Percentiles rank a stretch among this genome's conserved stretches.
These are phyloP conservation scores for Dasypogon diadema DNA, from an alignment of 2,888 invertebrate genomes.

Conservation along the genomic window DNA sequence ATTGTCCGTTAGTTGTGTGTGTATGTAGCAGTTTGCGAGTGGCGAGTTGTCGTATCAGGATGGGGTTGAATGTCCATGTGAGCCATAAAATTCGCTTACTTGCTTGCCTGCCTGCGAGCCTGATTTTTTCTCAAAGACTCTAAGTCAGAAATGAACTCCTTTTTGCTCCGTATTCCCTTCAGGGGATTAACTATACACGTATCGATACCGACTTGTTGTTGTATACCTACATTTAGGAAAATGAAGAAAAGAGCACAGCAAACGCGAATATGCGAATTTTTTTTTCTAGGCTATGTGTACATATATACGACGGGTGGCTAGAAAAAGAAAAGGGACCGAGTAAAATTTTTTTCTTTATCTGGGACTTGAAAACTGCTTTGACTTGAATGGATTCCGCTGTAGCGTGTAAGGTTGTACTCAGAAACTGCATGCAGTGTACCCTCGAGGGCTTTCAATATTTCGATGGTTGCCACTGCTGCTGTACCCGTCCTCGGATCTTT, in stretches of 20 bases:
- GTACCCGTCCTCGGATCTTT: slow-evolving; percentile 1
- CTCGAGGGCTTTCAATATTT: slow-evolving; percentile 49
- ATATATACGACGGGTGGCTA: background rate
- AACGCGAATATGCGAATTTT: slow-evolving; percentile 49
- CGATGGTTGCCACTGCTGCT: slow-evolving; percentile 21
- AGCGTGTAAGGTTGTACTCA: slow-evolving; percentile 26
- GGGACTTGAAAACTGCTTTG: slow-evolving; percentile 32
- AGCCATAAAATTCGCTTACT: slow-evolving; percentile 54
- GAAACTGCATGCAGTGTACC: slow-evolving; percentile 39
- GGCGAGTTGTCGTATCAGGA: slow-evolving; percentile 39
- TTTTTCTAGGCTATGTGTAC: slow-evolving; percentile 2
- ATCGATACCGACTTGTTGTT: slow-evolving; percentile 35
- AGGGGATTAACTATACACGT: slow-evolving; percentile 14
- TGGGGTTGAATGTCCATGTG: slow-evolving; percentile 55
- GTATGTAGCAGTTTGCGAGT: slow-evolving; percentile 5
- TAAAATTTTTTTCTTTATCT: slow-evolving; percentile 39
- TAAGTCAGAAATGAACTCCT: slow-evolving; percentile 47
- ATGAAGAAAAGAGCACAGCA: slow-evolving; percentile 34
- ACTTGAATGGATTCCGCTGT: slow-evolving; percentile 3
- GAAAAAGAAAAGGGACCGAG: background rate
- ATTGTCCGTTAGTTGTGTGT: slow-evolving; percentile 14
- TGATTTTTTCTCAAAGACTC: slow-evolving; percentile 39
- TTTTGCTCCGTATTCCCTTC: slow-evolving; percentile 36
- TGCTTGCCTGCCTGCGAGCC: slow-evolving; percentile 29
- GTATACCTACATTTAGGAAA: slow-evolving; percentile 40